Evolutionary conservation across 2,113 vertebrate genomes (phyloP), one percentile per base, ranked within the genome.

Genomic region (Pipa parva): DNA sequence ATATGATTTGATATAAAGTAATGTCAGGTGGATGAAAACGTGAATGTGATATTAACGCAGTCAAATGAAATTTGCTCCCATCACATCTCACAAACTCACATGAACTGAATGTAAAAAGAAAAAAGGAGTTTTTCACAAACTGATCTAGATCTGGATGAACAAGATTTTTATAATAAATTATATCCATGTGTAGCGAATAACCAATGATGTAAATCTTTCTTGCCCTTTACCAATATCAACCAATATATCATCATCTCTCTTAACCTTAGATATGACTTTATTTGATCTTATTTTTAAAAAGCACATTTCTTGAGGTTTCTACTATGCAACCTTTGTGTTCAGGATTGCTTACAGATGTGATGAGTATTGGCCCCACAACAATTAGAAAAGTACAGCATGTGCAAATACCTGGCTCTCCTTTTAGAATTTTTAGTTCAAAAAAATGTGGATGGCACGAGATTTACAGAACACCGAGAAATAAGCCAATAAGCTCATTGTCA

Each of bases 251-350:
- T 59, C 64, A 59, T 48, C 55, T 42, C 36, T 54, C 29, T 67
- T 59, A 67, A 67, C 55, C 55, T 50, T 66, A 58, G 45, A 58
- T 66, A 66, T 48, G 17, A 48, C 25, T 61, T 39, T 28, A 61
- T 66, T 66, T 66, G 27, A 66, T 57, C 54, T 36, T 45, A 58
- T 49, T n/a, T n/a, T n/a, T 58, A 25, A 58, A 66, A 58, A 58
- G 42, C 28, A 49, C 7, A 29, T 59, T 59, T 59, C 54, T 42
- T 56, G 27, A 25, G 56, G 63, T 54, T 57, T 22, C 63, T 49
- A 57, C 36, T 50, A 36, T 27, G 39, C 42, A 58, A 58, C 4
- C 0, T 48, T 15, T 15, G 10, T 36, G 10, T 9, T 9, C 10
- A 11, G 39, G 29, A 67, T 67, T 49, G 36, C 55, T 59, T 59